phyloP scores from a whole-genome alignment of 2,888 invertebrate genomes.

The Gymnoscelis rufifasciata region DNA sequence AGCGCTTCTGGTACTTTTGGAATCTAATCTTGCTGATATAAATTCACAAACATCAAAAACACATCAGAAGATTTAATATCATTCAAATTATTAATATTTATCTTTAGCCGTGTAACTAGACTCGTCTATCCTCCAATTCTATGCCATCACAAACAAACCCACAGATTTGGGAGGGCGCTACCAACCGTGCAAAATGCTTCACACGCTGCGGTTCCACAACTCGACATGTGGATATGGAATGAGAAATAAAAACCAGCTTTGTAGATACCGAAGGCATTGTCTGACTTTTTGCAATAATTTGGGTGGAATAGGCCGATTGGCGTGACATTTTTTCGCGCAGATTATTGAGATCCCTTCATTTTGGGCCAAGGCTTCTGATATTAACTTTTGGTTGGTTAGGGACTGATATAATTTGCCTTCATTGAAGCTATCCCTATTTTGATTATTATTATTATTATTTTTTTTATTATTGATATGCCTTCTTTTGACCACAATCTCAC shows the following conservation, averaged over 20 bases:
- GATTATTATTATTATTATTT: too few relatives aligned
- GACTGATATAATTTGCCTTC: too few relatives aligned
- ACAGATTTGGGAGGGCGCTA: slow-evolving; percentile 42
- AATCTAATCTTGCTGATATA: too few relatives aligned
- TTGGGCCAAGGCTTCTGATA: too few relatives aligned
- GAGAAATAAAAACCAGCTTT: slow-evolving; percentile 34
- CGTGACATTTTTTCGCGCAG: slow-evolving; percentile 5
- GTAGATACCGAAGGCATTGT: slow-evolving; percentile 20
- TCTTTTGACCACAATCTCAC: too few relatives aligned
- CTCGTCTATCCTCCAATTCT: slow-evolving; percentile 14
- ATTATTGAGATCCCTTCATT: background rate
- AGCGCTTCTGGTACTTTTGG: too few relatives aligned
- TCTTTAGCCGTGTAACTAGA: background rate
- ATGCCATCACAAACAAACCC: slow-evolving; percentile 35
- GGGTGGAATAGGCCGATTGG: background rate
- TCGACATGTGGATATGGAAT: slow-evolving; percentile 38
- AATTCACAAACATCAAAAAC: too few relatives aligned
- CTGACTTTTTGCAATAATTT: slow-evolving; percentile 18
- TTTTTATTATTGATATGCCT: too few relatives aligned
- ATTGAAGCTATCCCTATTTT: too few relatives aligned
- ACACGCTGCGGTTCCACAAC: slow-evolving; percentile 48
- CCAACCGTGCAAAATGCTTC: slow-evolving; percentile 58
- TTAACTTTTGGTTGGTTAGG: background rate
- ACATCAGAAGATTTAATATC: too few relatives aligned
- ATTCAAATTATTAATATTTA: too few relatives aligned